Base-by-base conservation (phyloP, 1,140 invertebrate genomes). In the Dendroctonus valens region DNA sequence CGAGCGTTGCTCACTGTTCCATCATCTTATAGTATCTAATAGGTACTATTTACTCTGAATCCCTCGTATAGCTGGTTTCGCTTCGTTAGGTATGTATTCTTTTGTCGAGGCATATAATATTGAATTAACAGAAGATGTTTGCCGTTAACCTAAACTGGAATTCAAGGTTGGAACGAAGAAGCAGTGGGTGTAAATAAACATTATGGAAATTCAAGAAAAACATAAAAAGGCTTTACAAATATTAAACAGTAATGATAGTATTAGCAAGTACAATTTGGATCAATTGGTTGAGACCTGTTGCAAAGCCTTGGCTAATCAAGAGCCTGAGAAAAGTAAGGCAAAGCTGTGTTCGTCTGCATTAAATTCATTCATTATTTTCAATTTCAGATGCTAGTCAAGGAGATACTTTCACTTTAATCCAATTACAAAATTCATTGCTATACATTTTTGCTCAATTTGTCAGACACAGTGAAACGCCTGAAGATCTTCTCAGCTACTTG, bases 381-480 rank as follows among this genome's bases (percentile, higher is more conserved):
- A 9, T 49, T 37, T n/a, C 41, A 39, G 8, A 46, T 48, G 15
- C 51, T 50, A 62, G 41, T 26, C 26, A 26, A 2, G 26, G 26
- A 26, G 3, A 26, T 26, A 26, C 26, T 26, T 26, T 26, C 3
- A 3, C 65, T 73, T 75, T 7, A 40, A 15, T 11, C 14, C 53
- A 77, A 68, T 67, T 66, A 57, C 75, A n/a, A 69, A 59, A 60
- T 81, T 12, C 72, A 59, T 60, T 83, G 26, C 52, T 78, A 39
- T 79, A 76, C 55, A 57, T 81, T 0, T 75, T 80, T 5, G 66
- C 81, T 41, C 79, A 83, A 72, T 75, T 78, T 69, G 77, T 78
- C 40, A 76, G 80, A 50, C 67, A 80, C 44, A 74, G 80, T 68
- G 72, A 73, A 0, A 77, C 75, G 54, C 66, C 70, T 39, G 79